phyloP scores from a whole-genome alignment of 2,888 invertebrate species.

The Urechis unicinctus region DNA sequence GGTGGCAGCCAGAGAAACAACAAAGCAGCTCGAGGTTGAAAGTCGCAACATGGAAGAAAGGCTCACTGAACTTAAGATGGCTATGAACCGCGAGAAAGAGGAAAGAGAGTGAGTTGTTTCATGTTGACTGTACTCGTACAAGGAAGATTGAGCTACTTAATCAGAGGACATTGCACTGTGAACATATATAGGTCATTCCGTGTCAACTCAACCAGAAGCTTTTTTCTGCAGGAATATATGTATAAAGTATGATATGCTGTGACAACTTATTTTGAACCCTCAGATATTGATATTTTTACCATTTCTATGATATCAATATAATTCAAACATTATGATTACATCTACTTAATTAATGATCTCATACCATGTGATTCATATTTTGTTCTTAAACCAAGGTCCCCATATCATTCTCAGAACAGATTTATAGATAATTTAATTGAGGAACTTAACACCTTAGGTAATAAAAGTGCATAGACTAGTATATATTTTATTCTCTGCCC shows the following conservation, averaged over 20 bases:
- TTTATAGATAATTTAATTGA: too few species aligned
- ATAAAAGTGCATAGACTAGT: too few species aligned
- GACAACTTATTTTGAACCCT: too few species aligned
- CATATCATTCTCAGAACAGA: too few species aligned
- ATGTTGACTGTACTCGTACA: background rate
- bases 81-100: constrained; percentile 46
- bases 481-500: background rate
- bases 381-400: too few species aligned
- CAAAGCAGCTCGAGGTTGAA: constrained; percentile 31
- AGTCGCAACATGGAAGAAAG: constrained; percentile 47
- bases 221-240: constrained; percentile 3
- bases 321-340: too few species aligned
- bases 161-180: background rate
- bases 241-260: too few species aligned
- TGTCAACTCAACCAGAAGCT: background rate
- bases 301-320: too few species aligned
- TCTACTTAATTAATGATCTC: too few species aligned
- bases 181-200: background rate
- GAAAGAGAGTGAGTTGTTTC: constrained; percentile 38
- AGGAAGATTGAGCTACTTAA: background rate
- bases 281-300: too few species aligned
- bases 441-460: too few species aligned
- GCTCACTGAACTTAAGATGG: constrained; percentile 41
- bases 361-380: too few species aligned
- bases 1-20: background rate